Conservation (phyloP, 2,113 vertebrate genomes). For the Carassius carassius region DNA sequence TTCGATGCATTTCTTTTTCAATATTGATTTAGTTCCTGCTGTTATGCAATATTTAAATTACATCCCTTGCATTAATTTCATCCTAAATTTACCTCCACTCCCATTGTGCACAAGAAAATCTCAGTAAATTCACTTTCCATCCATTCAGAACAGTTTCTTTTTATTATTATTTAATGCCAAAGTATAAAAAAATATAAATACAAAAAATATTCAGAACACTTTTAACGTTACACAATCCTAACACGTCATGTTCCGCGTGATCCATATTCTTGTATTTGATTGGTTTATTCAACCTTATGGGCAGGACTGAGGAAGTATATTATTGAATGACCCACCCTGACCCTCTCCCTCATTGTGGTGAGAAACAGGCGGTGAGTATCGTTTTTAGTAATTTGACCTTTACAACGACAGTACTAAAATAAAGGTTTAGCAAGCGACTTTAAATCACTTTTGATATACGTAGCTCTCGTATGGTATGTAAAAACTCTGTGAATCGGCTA, state of each 20-base stretch:
- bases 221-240: neutral
- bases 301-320: conserved; percentile 9
- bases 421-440: neutral
- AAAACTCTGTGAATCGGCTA: neutral
- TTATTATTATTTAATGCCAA: too few relatives aligned
- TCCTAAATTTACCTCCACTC: too few relatives aligned
- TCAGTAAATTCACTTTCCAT: neutral
- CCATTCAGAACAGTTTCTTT: neutral
- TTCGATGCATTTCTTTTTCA: neutral
- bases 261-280: neutral
- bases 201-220: neutral
- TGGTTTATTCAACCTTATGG: neutral
- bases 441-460: neutral
- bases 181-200: neutral
- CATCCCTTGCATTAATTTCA: neutral
- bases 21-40: neutral
- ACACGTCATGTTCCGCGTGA: neutral
- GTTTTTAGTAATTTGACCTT: neutral
- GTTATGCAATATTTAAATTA: neutral
- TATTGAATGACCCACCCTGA: neutral
- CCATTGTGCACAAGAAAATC: neutral
- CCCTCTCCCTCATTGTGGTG: neutral
- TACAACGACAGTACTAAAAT: neutral
- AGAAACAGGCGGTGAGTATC: conserved; percentile 2
- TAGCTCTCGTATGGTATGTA: neutral